These are phyloP conservation scores for Bambusicola thoracicus DNA, from an alignment of 2,113 vertebrate species.

Conservation along the genomic window DNA sequence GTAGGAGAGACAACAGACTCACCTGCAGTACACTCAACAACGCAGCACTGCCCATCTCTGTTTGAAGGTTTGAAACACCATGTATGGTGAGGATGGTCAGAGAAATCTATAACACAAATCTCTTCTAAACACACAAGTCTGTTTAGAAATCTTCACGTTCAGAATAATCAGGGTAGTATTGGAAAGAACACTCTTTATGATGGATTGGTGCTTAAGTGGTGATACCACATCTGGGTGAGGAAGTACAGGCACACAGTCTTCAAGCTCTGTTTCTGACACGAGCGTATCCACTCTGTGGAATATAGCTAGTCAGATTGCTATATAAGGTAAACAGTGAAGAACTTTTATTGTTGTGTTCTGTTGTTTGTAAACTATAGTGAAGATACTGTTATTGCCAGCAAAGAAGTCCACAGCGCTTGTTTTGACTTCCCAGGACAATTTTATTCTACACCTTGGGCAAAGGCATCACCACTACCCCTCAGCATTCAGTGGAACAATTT, in stretches of 20 bases:
- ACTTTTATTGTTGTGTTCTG: background rate
- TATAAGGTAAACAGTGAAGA: background rate
- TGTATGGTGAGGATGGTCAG: background rate
- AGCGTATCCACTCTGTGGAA: background rate
- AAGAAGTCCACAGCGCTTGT: background rate
- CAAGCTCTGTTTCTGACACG: background rate
- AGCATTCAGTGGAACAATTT: background rate
- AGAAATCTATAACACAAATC: background rate
- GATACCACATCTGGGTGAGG: background rate
- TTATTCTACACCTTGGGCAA: background rate
- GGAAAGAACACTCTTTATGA: background rate
- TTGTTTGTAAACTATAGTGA: background rate
- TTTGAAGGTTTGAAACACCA: background rate
- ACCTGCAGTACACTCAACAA: background rate
- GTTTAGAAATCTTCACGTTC: background rate
- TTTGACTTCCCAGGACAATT: background rate
- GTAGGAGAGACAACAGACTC: background rate
- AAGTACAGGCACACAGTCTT: background rate
- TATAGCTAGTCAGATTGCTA: background rate
- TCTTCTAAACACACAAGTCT: background rate
- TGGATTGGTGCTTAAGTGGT: background rate
- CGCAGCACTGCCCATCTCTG: background rate
- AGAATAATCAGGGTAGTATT: background rate
- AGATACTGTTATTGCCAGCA: background rate
- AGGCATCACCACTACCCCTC: background rate